Percentiles rank a stretch among this genome's conserved stretches.
phyloP scores from a whole-genome alignment of 2,113 vertebrate species.

The Vicugna pacos region DNA sequence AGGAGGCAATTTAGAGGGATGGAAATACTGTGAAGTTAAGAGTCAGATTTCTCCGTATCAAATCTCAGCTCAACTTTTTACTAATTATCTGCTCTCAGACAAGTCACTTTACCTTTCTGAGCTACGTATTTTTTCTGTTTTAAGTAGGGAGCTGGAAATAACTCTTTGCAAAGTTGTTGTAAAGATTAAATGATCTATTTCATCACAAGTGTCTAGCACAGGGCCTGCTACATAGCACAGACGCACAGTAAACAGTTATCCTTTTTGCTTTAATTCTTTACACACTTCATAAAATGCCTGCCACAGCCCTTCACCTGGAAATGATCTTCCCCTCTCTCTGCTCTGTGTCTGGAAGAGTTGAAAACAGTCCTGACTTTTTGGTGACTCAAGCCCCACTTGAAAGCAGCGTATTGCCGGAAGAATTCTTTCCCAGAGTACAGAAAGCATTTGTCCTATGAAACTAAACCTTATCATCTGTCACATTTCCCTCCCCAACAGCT shows the following conservation, averaged over 20 bases:
- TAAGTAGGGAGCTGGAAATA: neutral
- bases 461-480: neutral
- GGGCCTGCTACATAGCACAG: neutral
- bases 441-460: neutral
- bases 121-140: neutral
- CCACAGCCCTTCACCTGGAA: neutral
- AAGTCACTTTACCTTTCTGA: neutral
- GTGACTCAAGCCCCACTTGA: neutral
- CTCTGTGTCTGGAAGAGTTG: neutral
- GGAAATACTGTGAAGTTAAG: neutral
- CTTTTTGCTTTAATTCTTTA: neutral
- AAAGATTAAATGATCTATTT: neutral
- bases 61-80: neutral
- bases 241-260: neutral
- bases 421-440: neutral
- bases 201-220: neutral
- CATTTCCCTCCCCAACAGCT: neutral
- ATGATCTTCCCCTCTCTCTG: neutral
- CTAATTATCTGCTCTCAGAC: neutral
- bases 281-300: neutral
- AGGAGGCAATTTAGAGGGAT: neutral
- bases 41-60: conserved; percentile 6
- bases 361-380: neutral
- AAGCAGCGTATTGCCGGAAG: neutral
- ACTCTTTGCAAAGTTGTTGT: neutral